Evolutionary conservation across 2,113 vertebrate genomes (phyloP).

Genomic region (Grammomys surdaster): DNA sequence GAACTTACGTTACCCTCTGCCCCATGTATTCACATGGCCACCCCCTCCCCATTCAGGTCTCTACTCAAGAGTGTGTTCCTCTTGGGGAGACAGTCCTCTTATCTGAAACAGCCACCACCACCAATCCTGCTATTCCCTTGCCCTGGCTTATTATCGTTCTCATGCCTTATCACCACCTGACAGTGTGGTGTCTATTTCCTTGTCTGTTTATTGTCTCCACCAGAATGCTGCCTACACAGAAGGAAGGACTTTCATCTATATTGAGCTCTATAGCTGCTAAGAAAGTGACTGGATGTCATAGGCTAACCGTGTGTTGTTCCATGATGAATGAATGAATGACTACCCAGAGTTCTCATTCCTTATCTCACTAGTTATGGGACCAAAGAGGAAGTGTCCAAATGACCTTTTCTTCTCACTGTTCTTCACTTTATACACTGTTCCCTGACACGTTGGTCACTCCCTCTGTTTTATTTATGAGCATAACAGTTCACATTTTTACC

Average conservation of each 20-base stretch:
- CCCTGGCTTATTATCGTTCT: background rate
- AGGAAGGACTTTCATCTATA: background rate
- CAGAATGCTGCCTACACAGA: background rate
- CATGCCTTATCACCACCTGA: background rate
- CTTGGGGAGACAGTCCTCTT: background rate
- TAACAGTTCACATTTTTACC: conserved; percentile 28
- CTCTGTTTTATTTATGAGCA: background rate
- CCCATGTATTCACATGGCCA: background rate
- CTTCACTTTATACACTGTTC: background rate
- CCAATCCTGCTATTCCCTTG: background rate
- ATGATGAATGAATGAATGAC: background rate
- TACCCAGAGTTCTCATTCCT: background rate
- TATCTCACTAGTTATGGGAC: background rate
- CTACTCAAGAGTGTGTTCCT: background rate
- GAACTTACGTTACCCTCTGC: background rate
- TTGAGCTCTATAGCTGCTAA: background rate
- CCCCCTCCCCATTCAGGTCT: background rate
- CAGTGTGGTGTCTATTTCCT: background rate
- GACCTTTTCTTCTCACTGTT: background rate
- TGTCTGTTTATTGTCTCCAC: background rate
- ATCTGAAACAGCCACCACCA: background rate
- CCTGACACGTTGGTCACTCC: background rate
- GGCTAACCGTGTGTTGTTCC: background rate
- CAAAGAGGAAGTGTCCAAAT: background rate
- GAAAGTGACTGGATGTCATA: background rate